phyloP scores from a whole-genome alignment of 2,113 vertebrate genomes.

The Gulo gulo region DNA sequence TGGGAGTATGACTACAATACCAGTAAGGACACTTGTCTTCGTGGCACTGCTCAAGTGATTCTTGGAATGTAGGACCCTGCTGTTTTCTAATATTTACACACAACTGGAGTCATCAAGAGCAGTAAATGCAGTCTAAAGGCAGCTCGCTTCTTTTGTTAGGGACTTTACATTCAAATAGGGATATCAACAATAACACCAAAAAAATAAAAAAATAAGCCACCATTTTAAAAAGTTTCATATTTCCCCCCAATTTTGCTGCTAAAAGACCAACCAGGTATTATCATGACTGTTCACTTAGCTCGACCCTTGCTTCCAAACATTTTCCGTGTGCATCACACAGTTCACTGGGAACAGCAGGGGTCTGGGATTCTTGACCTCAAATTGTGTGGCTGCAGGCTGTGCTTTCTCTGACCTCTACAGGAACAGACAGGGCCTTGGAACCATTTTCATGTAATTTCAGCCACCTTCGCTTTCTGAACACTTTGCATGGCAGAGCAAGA shows the following conservation, averaged over 20 bases:
- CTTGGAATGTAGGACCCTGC: constrained; percentile 93
- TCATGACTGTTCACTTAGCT: neutral
- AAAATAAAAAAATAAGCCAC: neutral
- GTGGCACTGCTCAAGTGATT: constrained; percentile 92
- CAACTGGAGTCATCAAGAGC: constrained; percentile 93
- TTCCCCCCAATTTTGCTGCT: constrained; percentile 32
- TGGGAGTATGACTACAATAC: constrained; percentile 92
- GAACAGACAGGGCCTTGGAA: neutral
- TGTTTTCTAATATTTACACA: constrained; percentile 99
- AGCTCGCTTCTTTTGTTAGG: constrained; percentile 81
- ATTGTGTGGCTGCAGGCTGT: neutral
- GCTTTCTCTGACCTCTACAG: neutral
- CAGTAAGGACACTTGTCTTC: constrained; percentile 95
- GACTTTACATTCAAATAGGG: constrained; percentile 81
- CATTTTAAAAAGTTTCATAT: neutral
- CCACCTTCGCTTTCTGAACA: neutral
- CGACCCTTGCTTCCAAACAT: neutral
- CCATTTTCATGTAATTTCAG: neutral
- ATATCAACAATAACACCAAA: constrained; percentile 71
- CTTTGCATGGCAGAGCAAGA: neutral
- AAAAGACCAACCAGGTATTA: neutral
- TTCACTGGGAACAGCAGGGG: neutral
- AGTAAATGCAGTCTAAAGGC: constrained; percentile 87
- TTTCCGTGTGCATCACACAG: neutral
- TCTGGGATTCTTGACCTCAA: neutral